A percentile compares a stretch with the other conserved stretches of the same genome.
Evolutionary conservation across 1,140 invertebrate species (phyloP).

Genomic region (Aphelinus atriplicis): DNA sequence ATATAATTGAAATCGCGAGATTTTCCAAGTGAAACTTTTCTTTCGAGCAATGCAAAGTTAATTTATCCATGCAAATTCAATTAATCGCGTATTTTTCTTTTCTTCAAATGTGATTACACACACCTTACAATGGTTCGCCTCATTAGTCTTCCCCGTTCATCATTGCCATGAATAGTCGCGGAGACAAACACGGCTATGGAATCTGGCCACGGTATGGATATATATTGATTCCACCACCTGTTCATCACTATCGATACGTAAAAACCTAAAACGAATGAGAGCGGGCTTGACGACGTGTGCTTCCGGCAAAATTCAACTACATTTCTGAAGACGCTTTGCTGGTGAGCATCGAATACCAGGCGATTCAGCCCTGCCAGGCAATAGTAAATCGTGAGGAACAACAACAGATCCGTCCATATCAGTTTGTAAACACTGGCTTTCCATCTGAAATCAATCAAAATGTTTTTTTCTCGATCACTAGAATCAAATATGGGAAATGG

Average conservation of each 20-base stretch:
- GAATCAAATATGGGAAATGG: no score
- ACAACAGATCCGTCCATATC: constrained; percentile 75
- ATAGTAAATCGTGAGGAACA: constrained; percentile 74
- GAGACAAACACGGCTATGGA: constrained; percentile 86
- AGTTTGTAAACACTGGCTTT: constrained; percentile 78
- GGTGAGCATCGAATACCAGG: constrained; percentile 64
- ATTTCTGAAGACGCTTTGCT: constrained; percentile 77
- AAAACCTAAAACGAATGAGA: constrained; percentile 90
- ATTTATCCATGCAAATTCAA: no score
- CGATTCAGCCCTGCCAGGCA: constrained; percentile 70
- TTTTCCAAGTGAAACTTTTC: no score
- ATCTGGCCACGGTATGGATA: constrained; percentile 81
- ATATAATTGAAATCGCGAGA: no score
- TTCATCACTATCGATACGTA: constrained; percentile 93
- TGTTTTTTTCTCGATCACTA: no score
- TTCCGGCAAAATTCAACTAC: constrained; percentile 82
- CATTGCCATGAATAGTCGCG: constrained; percentile 78
- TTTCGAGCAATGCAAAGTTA: no score
- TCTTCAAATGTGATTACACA: background rate
- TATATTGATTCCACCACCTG: constrained; percentile 93
- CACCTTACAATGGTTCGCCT: constrained; percentile 85
- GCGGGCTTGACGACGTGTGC: constrained; percentile 81
- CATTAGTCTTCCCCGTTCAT: constrained; percentile 89
- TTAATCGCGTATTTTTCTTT: no score
- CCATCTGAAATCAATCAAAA: constrained; percentile 67